Evolutionary conservation across 2,888 invertebrate species (phyloP), one percentile per base, ranked within the genome.

Genomic region (Heteromyza rotundicornis): DNA sequence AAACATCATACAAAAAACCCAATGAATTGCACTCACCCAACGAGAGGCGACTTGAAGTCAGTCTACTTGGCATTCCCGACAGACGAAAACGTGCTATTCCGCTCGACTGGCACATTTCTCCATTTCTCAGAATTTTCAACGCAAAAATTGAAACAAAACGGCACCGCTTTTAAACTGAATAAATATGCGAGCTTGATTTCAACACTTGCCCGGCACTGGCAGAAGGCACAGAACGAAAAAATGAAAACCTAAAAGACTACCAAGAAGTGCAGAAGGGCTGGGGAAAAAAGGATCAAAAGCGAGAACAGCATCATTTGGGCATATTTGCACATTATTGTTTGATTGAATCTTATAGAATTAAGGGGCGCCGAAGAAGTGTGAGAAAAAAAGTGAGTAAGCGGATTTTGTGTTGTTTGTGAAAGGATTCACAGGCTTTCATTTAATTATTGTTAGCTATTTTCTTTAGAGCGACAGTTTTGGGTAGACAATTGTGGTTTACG

Each of bases 321-420:
- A 19, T 47, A 47, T 47, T 47, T 47, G 20, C 47, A 47, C 47
- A 19, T 47, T 47, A 47, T 47, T 19, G 19, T 47, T 3, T 47
- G 47, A 47, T 20, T 47, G 19, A 47, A 47, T 47, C 19, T 47
- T 19, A 47, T 19, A 20, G 47, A 17, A 47, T 47, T 47, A 19
- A 40, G 14, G n/a, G n/a, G n/a, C n/a, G n/a, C n/a, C n/a, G n/a
- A n/a, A n/a, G n/a, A n/a, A n/a, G n/a, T n/a, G n/a, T n/a, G n/a
- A n/a, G n/a, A n/a, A n/a, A n/a, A n/a, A n/a, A n/a, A n/a, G n/a
- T n/a, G n/a, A n/a, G n/a, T n/a, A n/a, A n/a, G n/a, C n/a, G n/a
- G n/a, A 2, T 2, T 19, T 17, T 3, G 2, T 47, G 17, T 40
- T n/a, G n/a, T 40, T 40, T 40, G 3, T n/a, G n/a, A 40, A 40